Percentiles rank a stretch among this genome's conserved stretches.
phyloP scores from a whole-genome alignment of 1,140 invertebrate genomes.

The Saxidomus purpurata region DNA sequence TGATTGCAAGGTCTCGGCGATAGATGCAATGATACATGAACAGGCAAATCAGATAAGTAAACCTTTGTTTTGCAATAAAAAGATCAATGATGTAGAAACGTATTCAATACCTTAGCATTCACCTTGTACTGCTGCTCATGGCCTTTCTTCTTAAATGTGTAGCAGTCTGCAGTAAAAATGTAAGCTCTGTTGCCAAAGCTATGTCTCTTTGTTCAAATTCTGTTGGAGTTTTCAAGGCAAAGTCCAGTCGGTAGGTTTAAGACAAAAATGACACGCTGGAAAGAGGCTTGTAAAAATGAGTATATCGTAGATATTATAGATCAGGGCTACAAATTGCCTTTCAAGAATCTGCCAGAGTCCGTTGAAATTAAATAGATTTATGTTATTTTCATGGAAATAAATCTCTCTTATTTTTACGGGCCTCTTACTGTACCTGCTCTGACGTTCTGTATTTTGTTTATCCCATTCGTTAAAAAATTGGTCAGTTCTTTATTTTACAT shows the following conservation, averaged over 20 bases:
- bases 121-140: neutral
- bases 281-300: neutral
- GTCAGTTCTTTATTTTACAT: too few species aligned
- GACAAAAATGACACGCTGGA: neutral
- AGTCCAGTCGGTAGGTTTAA: neutral
- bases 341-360: slow-evolving; percentile 1
- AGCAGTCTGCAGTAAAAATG: neutral
- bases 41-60: neutral
- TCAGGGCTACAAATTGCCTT: slow-evolving; percentile 14
- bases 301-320: neutral
- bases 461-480: too few species aligned
- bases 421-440: too few species aligned
- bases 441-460: too few species aligned
- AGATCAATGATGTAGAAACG: neutral
- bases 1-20: too few species aligned
- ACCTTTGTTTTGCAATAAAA: too few species aligned
- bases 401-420: too few species aligned
- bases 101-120: neutral
- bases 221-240: neutral
- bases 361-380: neutral
- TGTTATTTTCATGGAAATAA: too few species aligned
- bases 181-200: neutral
- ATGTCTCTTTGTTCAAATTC: too few species aligned
- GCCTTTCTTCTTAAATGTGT: neutral
- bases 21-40: neutral